phyloP scores from a whole-genome alignment of 2,888 invertebrate species.

The Ashinkailepas kermadecensis region DNA sequence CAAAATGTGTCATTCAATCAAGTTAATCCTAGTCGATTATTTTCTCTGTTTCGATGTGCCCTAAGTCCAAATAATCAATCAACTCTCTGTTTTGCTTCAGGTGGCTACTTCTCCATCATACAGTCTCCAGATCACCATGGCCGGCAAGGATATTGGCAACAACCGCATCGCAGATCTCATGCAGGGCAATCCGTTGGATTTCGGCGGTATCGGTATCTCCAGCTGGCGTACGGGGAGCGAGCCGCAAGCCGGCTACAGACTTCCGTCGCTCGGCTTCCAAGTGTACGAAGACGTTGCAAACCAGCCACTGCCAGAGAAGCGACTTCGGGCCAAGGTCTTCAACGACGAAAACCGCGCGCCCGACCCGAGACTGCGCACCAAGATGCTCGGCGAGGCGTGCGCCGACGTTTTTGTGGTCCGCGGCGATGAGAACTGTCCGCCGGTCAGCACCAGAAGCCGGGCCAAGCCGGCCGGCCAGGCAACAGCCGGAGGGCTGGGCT shows the following conservation, averaged over 20 bases:
- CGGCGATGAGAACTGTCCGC: not conserved
- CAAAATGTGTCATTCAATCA: too few relatives aligned
- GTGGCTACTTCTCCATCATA: not conserved
- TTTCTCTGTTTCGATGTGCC: too few relatives aligned
- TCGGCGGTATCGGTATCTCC: constrained; percentile 8
- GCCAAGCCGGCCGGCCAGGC: not conserved
- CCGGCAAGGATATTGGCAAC: not conserved
- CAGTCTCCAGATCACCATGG: not conserved
- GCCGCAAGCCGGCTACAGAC: not conserved
- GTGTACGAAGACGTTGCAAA: not conserved
- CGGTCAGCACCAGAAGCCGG: not conserved
- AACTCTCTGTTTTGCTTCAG: not conserved
- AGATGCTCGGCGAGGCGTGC: not conserved
- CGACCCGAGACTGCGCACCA: not conserved
- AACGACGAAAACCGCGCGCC: constrained; percentile 4
- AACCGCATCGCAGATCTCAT: constrained; percentile 4
- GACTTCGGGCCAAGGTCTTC: not conserved
- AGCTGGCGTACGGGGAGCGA: not conserved
- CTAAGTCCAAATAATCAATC: too few relatives aligned
- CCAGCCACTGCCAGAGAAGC: not conserved
- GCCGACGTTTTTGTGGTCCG: not conserved
- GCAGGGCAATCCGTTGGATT: not conserved
- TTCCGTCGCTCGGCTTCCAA: not conserved
- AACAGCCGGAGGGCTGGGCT: too few relatives aligned
- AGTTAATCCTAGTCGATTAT: too few relatives aligned